Evolutionary conservation across 2,888 invertebrate species (phyloP).

Genomic region (Eremobia ochroleuca): DNA sequence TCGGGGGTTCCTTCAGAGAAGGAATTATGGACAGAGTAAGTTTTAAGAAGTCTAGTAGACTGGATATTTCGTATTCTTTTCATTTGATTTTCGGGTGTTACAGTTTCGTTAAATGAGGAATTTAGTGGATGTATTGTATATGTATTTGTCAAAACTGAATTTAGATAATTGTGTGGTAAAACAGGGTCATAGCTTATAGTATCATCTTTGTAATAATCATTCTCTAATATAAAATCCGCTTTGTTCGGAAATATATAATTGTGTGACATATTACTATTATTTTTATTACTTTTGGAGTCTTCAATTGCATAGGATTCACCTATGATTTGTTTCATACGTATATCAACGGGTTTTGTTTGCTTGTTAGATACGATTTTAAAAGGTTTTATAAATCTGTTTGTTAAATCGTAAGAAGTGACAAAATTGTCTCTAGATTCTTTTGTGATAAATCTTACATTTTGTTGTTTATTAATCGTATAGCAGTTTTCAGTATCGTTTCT

Average conservation of each 20-base stretch:
- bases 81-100: background rate
- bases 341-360: constrained; percentile 15
- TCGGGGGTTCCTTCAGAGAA: constrained; percentile 51
- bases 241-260: background rate
- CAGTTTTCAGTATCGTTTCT: constrained; percentile 16
- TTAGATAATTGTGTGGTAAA: background rate
- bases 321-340: constrained; percentile 40
- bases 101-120: constrained; percentile 1
- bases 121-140: constrained; percentile 39
- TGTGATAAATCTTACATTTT: constrained; percentile 68
- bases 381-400: constrained; percentile 28
- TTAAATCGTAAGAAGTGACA: constrained; percentile 38
- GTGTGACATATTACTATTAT: background rate
- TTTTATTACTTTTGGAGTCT: constrained; percentile 60
- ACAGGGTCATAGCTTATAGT: background rate
- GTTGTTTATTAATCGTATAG: constrained; percentile 17
- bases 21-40: constrained; percentile 17
- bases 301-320: constrained; percentile 72
- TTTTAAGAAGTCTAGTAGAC: constrained; percentile 1
- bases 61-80: background rate
- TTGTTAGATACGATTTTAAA: constrained; percentile 34
- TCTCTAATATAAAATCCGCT: background rate
- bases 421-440: constrained; percentile 76
- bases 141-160: constrained; percentile 40
- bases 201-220: background rate